Base-by-base conservation (phyloP, 2,797 vertebrate species). In the Schizothorax lantsangensis region DNA sequence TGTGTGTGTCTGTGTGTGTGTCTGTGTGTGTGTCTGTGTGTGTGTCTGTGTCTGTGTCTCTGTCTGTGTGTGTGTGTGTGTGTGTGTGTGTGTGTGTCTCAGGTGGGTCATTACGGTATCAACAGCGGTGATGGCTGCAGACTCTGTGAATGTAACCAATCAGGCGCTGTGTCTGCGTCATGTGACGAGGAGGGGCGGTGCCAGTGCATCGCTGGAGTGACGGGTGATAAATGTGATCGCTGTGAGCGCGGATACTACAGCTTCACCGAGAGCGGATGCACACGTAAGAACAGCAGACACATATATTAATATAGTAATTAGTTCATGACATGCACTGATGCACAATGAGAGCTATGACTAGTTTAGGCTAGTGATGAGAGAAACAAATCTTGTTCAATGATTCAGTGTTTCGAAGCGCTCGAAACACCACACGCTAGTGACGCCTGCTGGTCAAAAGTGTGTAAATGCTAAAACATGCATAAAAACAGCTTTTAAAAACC, bases 41-140 rank as follows among this genome's bases (percentile, higher is more conserved):
- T 30, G 30, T 30, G 30, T 30, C 3, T 36, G 36, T 36, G 36
- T 38, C 4, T 30, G 14, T 12, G 17, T 57, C 64, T 68, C 78
- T 40, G 0, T 47, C 38, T 1, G 23, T 66, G 23, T 15, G 52
- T 62, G 71, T 69, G 78, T 88, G 64, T 92, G 78, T 38, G 0
- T 54, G 38, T 1, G 23, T 66, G 23, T 15, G 52, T 62, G 71
- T 62, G 71, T 69, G 78, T 88, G 66, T 92, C 79, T 86, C 91
- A 99, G 98, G 85, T 85, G 0, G 97, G 97, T 52, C 97, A 96
- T 92, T 96, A 96, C 0, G 96, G 97, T 11, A 89, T 98, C 83
- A 92, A 84, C 69, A 88, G 91, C 43, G 95, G 94, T 0, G 88
- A 62, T 14, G 97, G 97, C 91, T 99, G 98, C 9, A 2, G 81